Percentiles rank a stretch among this genome's conserved stretches.
phyloP scores from a whole-genome alignment of 2,797 vertebrate genomes.

The Neostethus bicornis region DNA sequence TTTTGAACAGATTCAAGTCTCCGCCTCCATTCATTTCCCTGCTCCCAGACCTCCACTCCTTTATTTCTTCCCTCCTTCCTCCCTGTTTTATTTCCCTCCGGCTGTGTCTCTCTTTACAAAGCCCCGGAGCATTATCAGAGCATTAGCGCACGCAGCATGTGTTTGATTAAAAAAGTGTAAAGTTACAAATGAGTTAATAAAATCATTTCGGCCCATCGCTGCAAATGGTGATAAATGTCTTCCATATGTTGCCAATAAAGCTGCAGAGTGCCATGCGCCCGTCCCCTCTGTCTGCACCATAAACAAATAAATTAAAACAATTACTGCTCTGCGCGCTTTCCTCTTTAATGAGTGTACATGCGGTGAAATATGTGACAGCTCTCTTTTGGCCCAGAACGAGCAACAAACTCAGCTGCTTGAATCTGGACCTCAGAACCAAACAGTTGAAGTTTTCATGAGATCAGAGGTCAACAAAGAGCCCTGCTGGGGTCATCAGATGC shows the following conservation, averaged over 20 bases:
- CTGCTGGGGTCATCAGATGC: not conserved
- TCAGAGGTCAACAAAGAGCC: conserved; percentile 1
- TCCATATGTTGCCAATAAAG: conserved; percentile 84
- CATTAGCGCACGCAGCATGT: conserved; percentile 79
- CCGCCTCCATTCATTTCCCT: conserved; percentile 47
- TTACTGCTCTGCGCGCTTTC: conserved; percentile 69
- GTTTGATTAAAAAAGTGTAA: conserved; percentile 82
- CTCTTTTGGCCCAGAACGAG: conserved; percentile 53
- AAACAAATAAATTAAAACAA: conserved; percentile 87
- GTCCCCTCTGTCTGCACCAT: conserved; percentile 79
- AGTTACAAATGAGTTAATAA: conserved; percentile 82
- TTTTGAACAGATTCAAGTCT: conserved; percentile 60
- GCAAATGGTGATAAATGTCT: conserved; percentile 81
- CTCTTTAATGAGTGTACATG: conserved; percentile 70
- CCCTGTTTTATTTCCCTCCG: conserved; percentile 74
- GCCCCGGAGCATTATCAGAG: conserved; percentile 79
- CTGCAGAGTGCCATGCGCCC: conserved; percentile 74
- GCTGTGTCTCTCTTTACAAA: conserved; percentile 77
- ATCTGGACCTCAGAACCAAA: conserved; percentile 11
- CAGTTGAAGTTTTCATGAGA: conserved; percentile 8
- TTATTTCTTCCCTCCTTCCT: conserved; percentile 54
- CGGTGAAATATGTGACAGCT: conserved; percentile 72
- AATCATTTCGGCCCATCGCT: conserved; percentile 76
- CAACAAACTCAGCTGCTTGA: conserved; percentile 52
- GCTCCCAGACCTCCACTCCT: conserved; percentile 33